Evolutionary conservation across 2,113 vertebrate genomes (phyloP), one percentile per base, ranked within the genome.

Genomic region (Promerops cafer): DNA sequence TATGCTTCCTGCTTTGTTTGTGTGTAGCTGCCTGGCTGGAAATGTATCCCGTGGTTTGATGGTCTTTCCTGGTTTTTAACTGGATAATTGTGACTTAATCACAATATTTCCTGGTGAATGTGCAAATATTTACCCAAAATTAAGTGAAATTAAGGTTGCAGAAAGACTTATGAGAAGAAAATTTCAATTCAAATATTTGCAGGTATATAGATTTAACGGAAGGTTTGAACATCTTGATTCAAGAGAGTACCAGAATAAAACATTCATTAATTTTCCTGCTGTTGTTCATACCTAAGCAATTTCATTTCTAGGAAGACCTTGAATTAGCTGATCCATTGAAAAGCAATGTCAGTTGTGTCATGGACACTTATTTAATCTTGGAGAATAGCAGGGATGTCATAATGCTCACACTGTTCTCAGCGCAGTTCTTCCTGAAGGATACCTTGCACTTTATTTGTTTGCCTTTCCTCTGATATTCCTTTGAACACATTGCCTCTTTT

Each of bases 81-180:
- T 49, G 16, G 10, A 21, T 70, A 75, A 79, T 6, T 75, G 33
- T 30, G 24, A n/a, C 6, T 52, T 63, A 83, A 35, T 15, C 5
- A 7, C 17, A 39, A 2, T 2, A 0, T 63, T 72, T 93, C n/a
- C 52, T 64, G 21, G 30, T 26, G 35, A 77, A 45, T 0, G 0
- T 35, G 18, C 24, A 23, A 7, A 13, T 42, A 30, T 54, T 61
- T 54, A 35, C 17, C 47, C 10, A 10, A 35, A 69, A 49, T 35
- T 13, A 47, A 16, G 10, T 54, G 30, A 24, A 54, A 61, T 42
- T 42, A 76, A 69, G 20, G 26, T 37, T 66, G 47, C 17, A 69
- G 53, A 70, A 78, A 37, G 17, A 49, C 7, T 82, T 24, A 15
- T 2, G 6, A 72, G n/a, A 54, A 45, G 8, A 60, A 52, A 49